Base-by-base conservation (phyloP, 2,113 vertebrate species). In the Ia io region DNA sequence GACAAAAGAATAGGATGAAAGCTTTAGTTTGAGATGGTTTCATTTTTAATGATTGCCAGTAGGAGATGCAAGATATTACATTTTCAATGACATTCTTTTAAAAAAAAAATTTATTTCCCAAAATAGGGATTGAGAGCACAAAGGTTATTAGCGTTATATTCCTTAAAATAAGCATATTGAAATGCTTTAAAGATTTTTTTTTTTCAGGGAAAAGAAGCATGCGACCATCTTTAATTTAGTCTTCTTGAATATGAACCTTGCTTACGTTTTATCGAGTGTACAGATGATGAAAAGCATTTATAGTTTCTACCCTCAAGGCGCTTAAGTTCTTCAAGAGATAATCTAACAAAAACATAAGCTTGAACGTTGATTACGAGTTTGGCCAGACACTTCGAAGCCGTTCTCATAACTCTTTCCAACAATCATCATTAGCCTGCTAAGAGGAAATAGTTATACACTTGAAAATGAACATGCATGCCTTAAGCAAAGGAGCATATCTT, bases 401-500 rank as follows among this genome's bases (percentile, higher is more conserved):
- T 73, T 61, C 53, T 84, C 35, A 25, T 47, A 80, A 65, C 61
- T 84, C 49, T 74, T 83, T 56, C 47, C 49, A 80, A 84, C 44
- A 23, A 20, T 47, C 56, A 9, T 40, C 78, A 77, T 97, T 51
- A 88, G 37, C 9, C 67, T 32, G 28, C 44, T 61, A 77, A 89
- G 84, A 70, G 77, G 40, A 88, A 96, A 93, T 84, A 40, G 53
- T 84, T 76, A 7, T 0, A 73, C 95, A 73, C 85, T 96, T 79
- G 35, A 91, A 96, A 93, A 94, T 93, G 97, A 97, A 70, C 25
- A 84, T 67, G 9, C 61, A 17, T 0, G 0, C 95, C 79, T 90
- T 95, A 63, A 94, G 92, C 88, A 96, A 97, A 94, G 95, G 63
- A 18, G 63, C 14, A 17, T 91, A 12, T 69, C 84, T 96, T 94